Conservation (phyloP, 2,113 vertebrate species). For the Nycticorax nycticorax region DNA sequence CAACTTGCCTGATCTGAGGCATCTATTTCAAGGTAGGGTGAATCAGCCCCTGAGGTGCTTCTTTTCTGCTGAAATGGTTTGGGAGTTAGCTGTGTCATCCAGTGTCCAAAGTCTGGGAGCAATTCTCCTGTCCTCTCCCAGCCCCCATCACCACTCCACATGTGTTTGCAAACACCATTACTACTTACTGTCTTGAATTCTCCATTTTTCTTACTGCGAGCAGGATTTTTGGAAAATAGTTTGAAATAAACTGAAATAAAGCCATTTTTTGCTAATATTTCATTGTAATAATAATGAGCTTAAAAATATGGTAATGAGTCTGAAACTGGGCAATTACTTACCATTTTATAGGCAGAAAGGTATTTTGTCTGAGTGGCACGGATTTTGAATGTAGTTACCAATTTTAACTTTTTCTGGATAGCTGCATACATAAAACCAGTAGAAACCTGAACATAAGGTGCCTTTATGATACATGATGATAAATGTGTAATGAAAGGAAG, state of each 20-base stretch:
- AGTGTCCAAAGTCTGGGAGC: background rate
- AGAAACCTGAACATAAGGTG: background rate
- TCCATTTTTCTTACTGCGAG: background rate
- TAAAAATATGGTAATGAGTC: background rate
- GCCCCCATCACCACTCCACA: background rate
- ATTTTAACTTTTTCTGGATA: background rate
- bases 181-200: background rate
- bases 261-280: background rate
- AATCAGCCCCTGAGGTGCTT: background rate
- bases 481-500: background rate
- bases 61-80: background rate
- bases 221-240: background rate
- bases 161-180: background rate
- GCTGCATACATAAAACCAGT: background rate
- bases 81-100: background rate
- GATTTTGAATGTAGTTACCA: background rate
- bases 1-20: background rate
- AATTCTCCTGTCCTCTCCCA: background rate
- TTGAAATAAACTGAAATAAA: background rate
- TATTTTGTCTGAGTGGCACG: background rate
- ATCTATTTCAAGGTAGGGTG: background rate
- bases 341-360: background rate
- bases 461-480: background rate
- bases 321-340: background rate
- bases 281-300: background rate